Evolutionary conservation across 2,888 invertebrate species (phyloP), one percentile per base, ranked within the genome.

Genomic region (Prenolepis imparis): DNA sequence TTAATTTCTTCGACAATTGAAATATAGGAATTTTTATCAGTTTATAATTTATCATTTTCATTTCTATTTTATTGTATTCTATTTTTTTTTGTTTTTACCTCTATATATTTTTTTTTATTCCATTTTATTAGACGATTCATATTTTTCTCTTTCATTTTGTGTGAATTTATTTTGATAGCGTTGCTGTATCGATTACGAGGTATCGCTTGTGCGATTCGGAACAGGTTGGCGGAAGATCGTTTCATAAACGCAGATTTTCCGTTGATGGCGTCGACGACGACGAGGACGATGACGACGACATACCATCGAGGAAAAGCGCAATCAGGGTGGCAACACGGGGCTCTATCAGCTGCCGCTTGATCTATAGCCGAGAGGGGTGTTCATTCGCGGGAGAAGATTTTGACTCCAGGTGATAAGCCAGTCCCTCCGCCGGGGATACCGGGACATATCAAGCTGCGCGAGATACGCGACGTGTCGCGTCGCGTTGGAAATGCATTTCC

Each of bases 241-340:
- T 48, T 82, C 59, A 52, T 59, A 18, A 63, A 68, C 24, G 28
- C 48, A 32, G 28, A 32, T 77, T 41, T 24, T 24, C 39, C 41
- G 52, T 36, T 63, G 39, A 24, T 41, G 44, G 24, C 21, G 59
- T 21, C 21, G 44, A 55, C 36, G 28, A 9, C 32, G 41, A 39
- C 24, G 52, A 44, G 44, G 41, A 72, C 57, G 61, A 57, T 44
- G 82, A 82, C 75, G 41, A 36, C 48, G 70, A 39, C 44, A 21
- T 41, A 55, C 78, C 70, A 91, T 92, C 87, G 90, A 92, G 92
- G 91, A 92, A 92, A 90, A 90, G 91, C 91, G 91, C 92, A 92
- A 92, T 92, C 92, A 91, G 87, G 91, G 80, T 70, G 84, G 86
- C 84, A 85, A 85, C 86, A 84, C 89, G 86, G 86, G 84, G 82